Evolutionary conservation across 2,113 vertebrate genomes (phyloP), one percentile per base, ranked within the genome.

Genomic region (Salminus brasiliensis): DNA sequence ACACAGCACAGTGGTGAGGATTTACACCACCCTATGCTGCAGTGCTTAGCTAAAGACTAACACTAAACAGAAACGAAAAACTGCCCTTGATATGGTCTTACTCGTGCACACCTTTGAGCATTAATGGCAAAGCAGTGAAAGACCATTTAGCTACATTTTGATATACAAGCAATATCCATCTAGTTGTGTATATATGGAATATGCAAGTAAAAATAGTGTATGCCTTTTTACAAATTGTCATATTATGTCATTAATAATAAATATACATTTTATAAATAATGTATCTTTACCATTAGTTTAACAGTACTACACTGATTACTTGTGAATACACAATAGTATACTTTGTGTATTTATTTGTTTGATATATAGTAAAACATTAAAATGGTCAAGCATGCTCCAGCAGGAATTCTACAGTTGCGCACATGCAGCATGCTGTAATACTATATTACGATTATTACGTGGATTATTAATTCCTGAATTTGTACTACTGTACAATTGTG

Each of bases 1-100:
- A 62, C 59, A 45, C 55, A 65, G 69, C 15, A 7, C 34, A 72
- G 32, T 57, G 32, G 5, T 63, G 67, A 72, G 10, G 60, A 34
- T 10, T 36, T 65, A 65, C 32, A 65, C 16, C 16, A 34, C 2
- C 10, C 30, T 3, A 11, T 62, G 29, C 59, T 62, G 59, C 29
- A 65, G 25, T 62, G 30, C 32, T 21, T 18, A 32, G 59, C 57
- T 60, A 27, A 45, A 13, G 12, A 4, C 8, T 36, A 21, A 57
- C 11, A n/a, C n/a, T n/a, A n/a, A n/a, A n/a, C n/a, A n/a, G n/a
- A n/a, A n/a, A n/a, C n/a, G n/a, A 30, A 30, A 13, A 60, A 60
- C 25, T 30, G 12, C 16, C 11, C 27, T 49, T 49, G 16, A 13
- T 52, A n/a, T n/a, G 4, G 16, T 3, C 6, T 13, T 13, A 45